A percentile compares a stretch with the other conserved stretches of the same genome.
Conservation (phyloP, 2,113 vertebrate species). For the Mastomys natalensis region DNA sequence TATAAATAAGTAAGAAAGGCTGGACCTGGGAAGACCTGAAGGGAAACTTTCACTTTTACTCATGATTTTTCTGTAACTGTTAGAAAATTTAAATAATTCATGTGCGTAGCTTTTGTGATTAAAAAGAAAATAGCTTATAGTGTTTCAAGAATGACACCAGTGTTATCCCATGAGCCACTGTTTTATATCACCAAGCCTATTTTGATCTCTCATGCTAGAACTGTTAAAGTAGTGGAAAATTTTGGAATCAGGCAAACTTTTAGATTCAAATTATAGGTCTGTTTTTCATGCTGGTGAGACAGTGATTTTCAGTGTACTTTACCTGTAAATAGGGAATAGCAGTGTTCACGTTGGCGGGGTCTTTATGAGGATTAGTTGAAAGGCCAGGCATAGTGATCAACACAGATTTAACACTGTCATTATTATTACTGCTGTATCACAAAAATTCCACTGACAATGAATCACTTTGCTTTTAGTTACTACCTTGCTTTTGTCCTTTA, state of each 20-base stretch:
- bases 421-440: constrained; percentile 25
- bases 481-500: constrained; percentile 29
- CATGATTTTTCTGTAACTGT: background rate
- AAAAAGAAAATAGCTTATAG: background rate
- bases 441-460: constrained; percentile 51
- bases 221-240: constrained; percentile 37
- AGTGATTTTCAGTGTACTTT: constrained; percentile 39
- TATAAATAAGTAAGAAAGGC: background rate
- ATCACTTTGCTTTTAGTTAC: constrained; percentile 30
- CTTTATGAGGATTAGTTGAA: constrained; percentile 19
- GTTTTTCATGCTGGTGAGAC: background rate
- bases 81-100: constrained; percentile 30
- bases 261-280: constrained; percentile 39
- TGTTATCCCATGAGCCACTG: background rate
- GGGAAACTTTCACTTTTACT: constrained; percentile 10
- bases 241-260: background rate
- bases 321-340: background rate
- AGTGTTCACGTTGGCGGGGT: background rate
- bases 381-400: background rate
- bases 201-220: constrained; percentile 33
- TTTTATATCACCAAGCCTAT: constrained; percentile 11
- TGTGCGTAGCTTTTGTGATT: background rate
- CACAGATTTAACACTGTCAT: constrained; percentile 9
- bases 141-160: constrained; percentile 49
- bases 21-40: background rate